Evolutionary conservation across 2,113 vertebrate species (phyloP).

Genomic region (Ophthalmolycus amberensis): DNA sequence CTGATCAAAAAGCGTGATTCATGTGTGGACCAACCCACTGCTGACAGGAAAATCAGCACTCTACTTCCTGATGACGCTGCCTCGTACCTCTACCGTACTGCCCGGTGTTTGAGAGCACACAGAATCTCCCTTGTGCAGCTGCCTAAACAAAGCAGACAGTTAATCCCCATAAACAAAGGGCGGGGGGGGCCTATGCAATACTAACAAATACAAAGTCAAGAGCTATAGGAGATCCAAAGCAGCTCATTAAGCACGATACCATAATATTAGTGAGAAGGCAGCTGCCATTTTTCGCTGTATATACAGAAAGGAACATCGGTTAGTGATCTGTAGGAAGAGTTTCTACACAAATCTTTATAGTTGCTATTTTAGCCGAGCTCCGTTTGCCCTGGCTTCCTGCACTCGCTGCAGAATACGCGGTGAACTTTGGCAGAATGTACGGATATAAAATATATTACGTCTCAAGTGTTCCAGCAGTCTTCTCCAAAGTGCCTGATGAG

Average conservation of each 20-base stretch:
- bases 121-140: not conserved
- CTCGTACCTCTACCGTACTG: slow-evolving; percentile 7
- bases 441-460: slow-evolving; percentile 60
- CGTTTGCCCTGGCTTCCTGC: slow-evolving; percentile 51
- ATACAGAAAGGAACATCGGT: slow-evolving; percentile 26
- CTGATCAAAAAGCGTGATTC: slow-evolving; percentile 22
- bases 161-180: not conserved
- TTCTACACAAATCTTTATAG: slow-evolving; percentile 1
- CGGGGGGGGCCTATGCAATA: not conserved
- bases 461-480: slow-evolving; percentile 43
- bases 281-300: slow-evolving; percentile 13
- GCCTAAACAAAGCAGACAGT: slow-evolving; percentile 1
- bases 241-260: not conserved
- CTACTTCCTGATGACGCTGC: slow-evolving; percentile 19
- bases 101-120: slow-evolving; percentile 15
- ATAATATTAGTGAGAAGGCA: not conserved
- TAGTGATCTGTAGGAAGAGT: slow-evolving; percentile 26
- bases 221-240: not conserved
- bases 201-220: not conserved
- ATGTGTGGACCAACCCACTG: not conserved
- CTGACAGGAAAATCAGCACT: not conserved
- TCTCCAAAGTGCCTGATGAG: slow-evolving; percentile 58
- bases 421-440: slow-evolving; percentile 67
- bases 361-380: not conserved
- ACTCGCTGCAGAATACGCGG: slow-evolving; percentile 28